Conservation (phyloP, 2,888 invertebrate species). For the Acanthoscelides obtectus region DNA sequence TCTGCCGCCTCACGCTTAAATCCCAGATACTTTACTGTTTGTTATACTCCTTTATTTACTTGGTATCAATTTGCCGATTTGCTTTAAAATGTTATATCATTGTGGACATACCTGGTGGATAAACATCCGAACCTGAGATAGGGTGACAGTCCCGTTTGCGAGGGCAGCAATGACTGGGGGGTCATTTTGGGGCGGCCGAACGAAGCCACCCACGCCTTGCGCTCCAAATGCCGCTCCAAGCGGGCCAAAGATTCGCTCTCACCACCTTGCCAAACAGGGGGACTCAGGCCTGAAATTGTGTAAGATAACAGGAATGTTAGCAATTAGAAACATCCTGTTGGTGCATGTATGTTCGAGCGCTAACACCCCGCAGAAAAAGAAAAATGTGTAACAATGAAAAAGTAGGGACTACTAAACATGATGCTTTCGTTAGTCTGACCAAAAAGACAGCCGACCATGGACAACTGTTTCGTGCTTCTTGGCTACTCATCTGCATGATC, state of each 20-base stretch:
- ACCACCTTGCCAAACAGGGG: constrained; percentile 67
- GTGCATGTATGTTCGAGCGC: too few relatives aligned
- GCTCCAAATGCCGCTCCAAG: constrained; percentile 71
- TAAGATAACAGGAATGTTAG: neutral
- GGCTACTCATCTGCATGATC: too few relatives aligned
- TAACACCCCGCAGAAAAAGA: too few relatives aligned
- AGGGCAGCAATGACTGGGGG: constrained; percentile 76
- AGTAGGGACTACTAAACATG: too few relatives aligned
- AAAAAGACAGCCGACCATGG: too few relatives aligned
- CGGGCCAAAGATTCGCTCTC: constrained; percentile 58
- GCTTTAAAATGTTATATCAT: neutral
- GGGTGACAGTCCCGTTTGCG: constrained; percentile 79
- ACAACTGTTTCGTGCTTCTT: too few relatives aligned
- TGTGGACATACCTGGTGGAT: constrained; percentile 44
- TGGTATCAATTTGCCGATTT: neutral
- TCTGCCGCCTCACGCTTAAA: too few relatives aligned
- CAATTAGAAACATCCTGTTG: too few relatives aligned
- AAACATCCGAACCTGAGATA: constrained; percentile 84
- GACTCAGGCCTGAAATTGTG: constrained; percentile 48
- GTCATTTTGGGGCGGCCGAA: constrained; percentile 88
- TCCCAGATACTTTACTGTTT: too few relatives aligned
- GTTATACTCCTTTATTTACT: too few relatives aligned
- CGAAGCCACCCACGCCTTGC: constrained; percentile 87
- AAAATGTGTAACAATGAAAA: too few relatives aligned
- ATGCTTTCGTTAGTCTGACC: too few relatives aligned